Evolutionary conservation across 2,797 vertebrate species (phyloP).

Genomic region (Alosa sapidissima): DNA sequence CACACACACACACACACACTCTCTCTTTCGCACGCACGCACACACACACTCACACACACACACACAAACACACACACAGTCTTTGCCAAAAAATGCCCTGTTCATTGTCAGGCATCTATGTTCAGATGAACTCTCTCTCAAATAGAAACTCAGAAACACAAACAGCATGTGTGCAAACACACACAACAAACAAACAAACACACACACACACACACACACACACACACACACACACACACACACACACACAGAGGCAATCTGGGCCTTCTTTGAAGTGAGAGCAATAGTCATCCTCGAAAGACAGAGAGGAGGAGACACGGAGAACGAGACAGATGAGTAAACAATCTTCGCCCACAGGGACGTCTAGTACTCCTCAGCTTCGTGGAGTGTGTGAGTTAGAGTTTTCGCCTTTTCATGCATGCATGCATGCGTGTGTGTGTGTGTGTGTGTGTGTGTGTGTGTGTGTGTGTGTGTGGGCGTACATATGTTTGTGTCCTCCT

Average conservation of each 20-base stretch:
- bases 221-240: not conserved
- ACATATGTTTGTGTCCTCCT: not conserved
- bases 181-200: not conserved
- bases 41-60: not conserved
- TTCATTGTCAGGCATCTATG: not conserved
- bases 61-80: not conserved
- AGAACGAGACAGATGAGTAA: not conserved
- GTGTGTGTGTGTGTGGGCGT: not conserved
- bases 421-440: not conserved
- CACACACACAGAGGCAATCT: not conserved
- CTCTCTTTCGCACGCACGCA: not conserved
- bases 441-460: conserved; percentile 6
- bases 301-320: not conserved
- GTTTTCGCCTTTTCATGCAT: not conserved
- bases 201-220: not conserved
- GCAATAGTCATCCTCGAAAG: conserved; percentile 8
- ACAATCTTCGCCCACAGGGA: not conserved
- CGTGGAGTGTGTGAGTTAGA: not conserved
- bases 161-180: not conserved
- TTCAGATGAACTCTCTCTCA: not conserved
- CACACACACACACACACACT: conserved; percentile 15
- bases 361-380: not conserved
- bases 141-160: not conserved
- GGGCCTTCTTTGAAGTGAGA: not conserved
- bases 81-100: not conserved